phyloP scores from a whole-genome alignment of 2,888 invertebrate species.

The Ischnus inquisitorius region DNA sequence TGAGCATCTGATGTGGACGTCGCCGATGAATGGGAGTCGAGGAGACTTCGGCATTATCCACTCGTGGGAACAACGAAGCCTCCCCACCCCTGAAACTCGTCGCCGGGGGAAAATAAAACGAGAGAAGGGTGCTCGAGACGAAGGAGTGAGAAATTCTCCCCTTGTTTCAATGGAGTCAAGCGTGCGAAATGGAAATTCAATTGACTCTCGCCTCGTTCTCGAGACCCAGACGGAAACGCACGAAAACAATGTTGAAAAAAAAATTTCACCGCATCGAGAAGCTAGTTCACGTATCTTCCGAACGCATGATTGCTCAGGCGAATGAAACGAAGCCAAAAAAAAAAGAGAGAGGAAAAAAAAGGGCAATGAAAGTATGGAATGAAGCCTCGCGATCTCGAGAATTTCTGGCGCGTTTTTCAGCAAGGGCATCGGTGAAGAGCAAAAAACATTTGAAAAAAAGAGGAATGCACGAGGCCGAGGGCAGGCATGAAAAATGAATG shows the following conservation, averaged over 20 bases:
- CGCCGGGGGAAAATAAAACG: slow-evolving; percentile 6
- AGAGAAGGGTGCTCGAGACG: not conserved
- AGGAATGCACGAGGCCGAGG: slow-evolving; percentile 24
- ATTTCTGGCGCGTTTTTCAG: slow-evolving; percentile 44
- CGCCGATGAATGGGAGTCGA: slow-evolving; percentile 12
- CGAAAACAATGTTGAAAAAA: slow-evolving; percentile 27
- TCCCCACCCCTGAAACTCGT: slow-evolving; percentile 41
- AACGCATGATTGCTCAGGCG: slow-evolving; percentile 49
- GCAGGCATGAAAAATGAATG: slow-evolving; percentile 65
- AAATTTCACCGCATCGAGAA: slow-evolving; percentile 12
- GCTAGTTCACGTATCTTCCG: slow-evolving; percentile 20
- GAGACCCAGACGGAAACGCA: slow-evolving; percentile 1
- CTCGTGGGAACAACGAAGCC: slow-evolving; percentile 37
- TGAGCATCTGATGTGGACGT: not conserved
- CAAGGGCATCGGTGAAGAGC: not conserved
- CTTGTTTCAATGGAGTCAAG: slow-evolving; percentile 46
- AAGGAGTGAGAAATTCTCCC: slow-evolving; percentile 16
- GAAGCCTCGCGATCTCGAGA: slow-evolving; percentile 24
- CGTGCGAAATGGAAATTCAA: slow-evolving; percentile 62
- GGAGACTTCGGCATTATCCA: slow-evolving; percentile 12
- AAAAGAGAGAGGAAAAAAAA: slow-evolving; percentile 3
- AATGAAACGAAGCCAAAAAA: slow-evolving; percentile 8
- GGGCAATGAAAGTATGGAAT: slow-evolving; percentile 11
- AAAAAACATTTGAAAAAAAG: too few species aligned
- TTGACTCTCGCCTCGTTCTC: slow-evolving; percentile 27